Conservation (phyloP, 2,888 invertebrate genomes). For the Clanis bilineata region DNA sequence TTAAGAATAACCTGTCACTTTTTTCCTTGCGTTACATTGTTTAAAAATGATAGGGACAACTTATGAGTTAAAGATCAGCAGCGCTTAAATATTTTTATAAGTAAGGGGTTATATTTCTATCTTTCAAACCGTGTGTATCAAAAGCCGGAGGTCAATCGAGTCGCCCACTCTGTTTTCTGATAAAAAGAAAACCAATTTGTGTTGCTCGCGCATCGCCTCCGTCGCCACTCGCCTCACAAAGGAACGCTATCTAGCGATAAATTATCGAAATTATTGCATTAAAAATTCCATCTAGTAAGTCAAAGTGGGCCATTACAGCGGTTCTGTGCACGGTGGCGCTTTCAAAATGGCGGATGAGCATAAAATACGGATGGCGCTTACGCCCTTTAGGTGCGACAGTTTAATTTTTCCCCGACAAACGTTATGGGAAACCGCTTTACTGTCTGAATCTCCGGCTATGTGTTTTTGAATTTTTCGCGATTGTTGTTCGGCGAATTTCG, state of each 20-base stretch:
- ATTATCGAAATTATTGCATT: conserved; percentile 88
- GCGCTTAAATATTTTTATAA: too few species aligned
- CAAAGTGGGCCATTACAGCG: conserved; percentile 83
- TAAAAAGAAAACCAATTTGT: conserved; percentile 77
- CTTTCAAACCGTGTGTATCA: conserved; percentile 36
- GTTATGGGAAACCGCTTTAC: conserved; percentile 69
- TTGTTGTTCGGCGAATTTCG: background rate
- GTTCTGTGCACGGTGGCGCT: conserved; percentile 24
- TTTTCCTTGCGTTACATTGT: too few species aligned
- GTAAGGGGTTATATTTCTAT: too few species aligned
- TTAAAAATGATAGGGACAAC: too few species aligned
- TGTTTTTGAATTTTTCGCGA: conserved; percentile 5
- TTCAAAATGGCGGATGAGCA: conserved; percentile 10
- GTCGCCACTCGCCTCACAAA: too few species aligned
- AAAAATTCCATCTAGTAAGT: conserved; percentile 88
- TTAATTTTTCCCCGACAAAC: conserved; percentile 62
- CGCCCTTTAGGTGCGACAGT: conserved; percentile 32
- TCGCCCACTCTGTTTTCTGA: conserved; percentile 64
- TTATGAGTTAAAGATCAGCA: too few species aligned
- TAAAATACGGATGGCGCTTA: background rate
- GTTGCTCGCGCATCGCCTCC: conserved; percentile 43
- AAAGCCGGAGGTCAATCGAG: conserved; percentile 64
- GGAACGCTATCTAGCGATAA: conserved; percentile 80
- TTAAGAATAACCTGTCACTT: too few species aligned
- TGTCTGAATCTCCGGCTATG: conserved; percentile 29